Evolutionary conservation across 2,888 invertebrate species (phyloP).

Genomic region (Chaetogeoica ovagalla): DNA sequence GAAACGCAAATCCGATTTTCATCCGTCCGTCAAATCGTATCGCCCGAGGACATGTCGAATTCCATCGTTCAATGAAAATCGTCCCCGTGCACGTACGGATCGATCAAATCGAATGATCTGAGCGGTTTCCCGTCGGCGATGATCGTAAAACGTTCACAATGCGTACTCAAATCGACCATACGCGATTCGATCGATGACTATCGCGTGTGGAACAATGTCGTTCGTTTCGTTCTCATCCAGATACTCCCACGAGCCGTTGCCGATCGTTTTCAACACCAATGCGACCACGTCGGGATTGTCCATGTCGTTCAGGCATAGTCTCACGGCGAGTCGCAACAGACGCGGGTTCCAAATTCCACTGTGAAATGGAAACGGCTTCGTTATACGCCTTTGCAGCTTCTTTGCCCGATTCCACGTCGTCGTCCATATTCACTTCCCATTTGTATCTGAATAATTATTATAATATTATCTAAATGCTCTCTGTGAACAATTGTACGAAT

Average conservation of each 20-base stretch:
- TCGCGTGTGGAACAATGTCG: no score
- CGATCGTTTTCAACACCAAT: background rate
- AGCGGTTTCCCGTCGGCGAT: no score
- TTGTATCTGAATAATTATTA: background rate
- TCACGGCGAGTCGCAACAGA: background rate
- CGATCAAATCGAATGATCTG: no score
- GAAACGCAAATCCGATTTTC: no score
- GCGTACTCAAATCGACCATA: background rate
- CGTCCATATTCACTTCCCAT: background rate
- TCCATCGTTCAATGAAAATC: no score
- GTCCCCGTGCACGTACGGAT: no score
- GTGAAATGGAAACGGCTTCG: background rate
- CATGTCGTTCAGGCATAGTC: background rate
- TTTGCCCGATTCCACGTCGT: background rate
- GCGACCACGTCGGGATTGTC: background rate
- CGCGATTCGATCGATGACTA: background rate
- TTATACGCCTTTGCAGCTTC: background rate
- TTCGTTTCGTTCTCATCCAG: background rate
- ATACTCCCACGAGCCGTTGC: background rate
- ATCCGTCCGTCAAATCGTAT: no score
- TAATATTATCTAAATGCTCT: no score
- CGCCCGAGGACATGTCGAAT: no score
- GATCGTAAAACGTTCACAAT: no score
- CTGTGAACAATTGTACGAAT: no score
- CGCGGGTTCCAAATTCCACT: conserved; percentile 11